Evolutionary conservation across 1,140 invertebrate genomes (phyloP).

Genomic region (Achroia grisella): DNA sequence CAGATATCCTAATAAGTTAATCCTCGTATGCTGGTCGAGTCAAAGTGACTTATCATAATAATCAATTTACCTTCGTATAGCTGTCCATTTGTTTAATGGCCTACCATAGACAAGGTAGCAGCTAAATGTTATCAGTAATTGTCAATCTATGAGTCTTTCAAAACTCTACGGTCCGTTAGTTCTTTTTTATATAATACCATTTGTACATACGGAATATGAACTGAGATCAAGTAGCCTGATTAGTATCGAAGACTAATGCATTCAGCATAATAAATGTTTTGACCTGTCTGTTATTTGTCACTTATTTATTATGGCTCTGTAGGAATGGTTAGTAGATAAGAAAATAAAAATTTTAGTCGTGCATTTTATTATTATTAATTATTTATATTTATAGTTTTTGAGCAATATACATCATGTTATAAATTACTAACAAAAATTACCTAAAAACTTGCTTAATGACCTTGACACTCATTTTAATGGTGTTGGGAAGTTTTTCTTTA

Average conservation of each 20-base stretch:
- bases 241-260: conserved; percentile 30
- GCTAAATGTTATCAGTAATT: conserved; percentile 54
- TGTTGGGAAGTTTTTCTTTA: too few relatives aligned
- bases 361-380: too few relatives aligned
- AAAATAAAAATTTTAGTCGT: too few relatives aligned
- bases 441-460: too few relatives aligned
- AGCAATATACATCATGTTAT: too few relatives aligned
- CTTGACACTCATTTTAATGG: too few relatives aligned
- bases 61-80: conserved; percentile 46
- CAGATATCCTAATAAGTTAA: conserved; percentile 1
- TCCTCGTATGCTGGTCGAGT: conserved; percentile 20
- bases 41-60: conserved; percentile 51
- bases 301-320: conserved; percentile 8
- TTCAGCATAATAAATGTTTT: conserved; percentile 26
- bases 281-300: conserved; percentile 20
- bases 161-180: neutral
- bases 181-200: conserved; percentile 23
- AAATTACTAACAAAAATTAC: too few relatives aligned
- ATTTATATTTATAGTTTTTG: too few relatives aligned
- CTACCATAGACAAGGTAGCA: conserved; percentile 38
- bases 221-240: conserved; percentile 30
- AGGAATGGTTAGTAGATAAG: too few relatives aligned
- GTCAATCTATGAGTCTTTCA: conserved; percentile 36
- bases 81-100: conserved; percentile 61
- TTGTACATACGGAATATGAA: conserved; percentile 33